A percentile compares a stretch with the other conserved stretches of the same genome.
These are phyloP conservation scores for Dinomys branickii DNA, from an alignment of 2,113 vertebrate species.

Conservation along the genomic window DNA sequence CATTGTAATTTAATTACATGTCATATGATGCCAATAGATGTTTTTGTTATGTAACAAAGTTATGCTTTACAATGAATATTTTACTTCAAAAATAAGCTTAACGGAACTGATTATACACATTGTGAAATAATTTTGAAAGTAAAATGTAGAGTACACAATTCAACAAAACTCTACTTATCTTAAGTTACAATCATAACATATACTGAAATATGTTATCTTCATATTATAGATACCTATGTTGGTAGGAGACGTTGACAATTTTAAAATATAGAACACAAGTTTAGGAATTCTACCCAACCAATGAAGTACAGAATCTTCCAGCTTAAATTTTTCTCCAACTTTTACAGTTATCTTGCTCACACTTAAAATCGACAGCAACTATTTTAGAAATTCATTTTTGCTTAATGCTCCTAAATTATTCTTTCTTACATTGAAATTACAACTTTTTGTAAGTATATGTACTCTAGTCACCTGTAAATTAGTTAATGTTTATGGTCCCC, in stretches of 20 bases:
- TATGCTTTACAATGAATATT: not conserved
- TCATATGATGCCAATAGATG: not conserved
- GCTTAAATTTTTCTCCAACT: not conserved
- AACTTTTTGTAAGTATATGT: not conserved
- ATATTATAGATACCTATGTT: not conserved
- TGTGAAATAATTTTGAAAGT: not conserved
- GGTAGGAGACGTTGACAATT: not conserved
- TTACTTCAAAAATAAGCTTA: not conserved
- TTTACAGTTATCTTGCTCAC: not conserved
- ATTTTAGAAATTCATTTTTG: slow-evolving; percentile 30
- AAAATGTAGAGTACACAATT: not conserved
- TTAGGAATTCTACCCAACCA: not conserved
- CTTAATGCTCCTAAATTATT: not conserved
- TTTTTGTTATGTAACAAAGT: slow-evolving; percentile 5
- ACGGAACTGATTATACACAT: not conserved
- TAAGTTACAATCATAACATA: not conserved
- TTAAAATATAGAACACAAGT: not conserved
- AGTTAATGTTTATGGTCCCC: not conserved
- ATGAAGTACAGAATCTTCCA: not conserved
- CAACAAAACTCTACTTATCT: not conserved
- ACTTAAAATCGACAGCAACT: not conserved
- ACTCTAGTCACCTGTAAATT: not conserved
- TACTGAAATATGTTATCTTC: not conserved
- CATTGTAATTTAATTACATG: not conserved
- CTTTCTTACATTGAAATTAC: not conserved